phyloP scores from a whole-genome alignment of 2,888 invertebrate species.

The Fragum whitleyi region DNA sequence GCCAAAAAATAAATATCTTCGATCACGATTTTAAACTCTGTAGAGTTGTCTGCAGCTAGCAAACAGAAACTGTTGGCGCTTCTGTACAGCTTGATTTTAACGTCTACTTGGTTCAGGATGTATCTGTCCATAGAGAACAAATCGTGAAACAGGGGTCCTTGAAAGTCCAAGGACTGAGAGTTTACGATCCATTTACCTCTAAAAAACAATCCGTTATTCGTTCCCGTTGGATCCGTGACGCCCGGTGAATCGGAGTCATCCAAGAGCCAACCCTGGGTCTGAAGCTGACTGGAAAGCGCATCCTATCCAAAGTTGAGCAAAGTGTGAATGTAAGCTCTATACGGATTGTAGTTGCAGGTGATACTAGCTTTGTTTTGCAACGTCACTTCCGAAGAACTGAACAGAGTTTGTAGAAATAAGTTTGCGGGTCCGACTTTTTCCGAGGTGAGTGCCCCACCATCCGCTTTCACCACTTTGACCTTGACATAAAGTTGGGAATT shows the following conservation, averaged over 20 bases:
- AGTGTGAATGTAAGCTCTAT: constrained; percentile 53
- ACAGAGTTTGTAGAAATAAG: constrained; percentile 52
- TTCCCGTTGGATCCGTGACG: constrained; percentile 34
- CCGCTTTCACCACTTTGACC: constrained; percentile 37
- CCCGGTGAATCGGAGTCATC: constrained; percentile 42
- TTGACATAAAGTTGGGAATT: constrained; percentile 30
- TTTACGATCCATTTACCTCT: constrained; percentile 15
- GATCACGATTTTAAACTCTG: constrained; percentile 32
- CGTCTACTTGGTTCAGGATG: constrained; percentile 41
- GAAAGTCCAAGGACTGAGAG: constrained; percentile 44
- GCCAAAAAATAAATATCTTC: constrained; percentile 36
- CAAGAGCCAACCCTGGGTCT: constrained; percentile 38
- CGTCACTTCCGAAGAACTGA: constrained; percentile 50
- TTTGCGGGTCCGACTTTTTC: constrained; percentile 57
- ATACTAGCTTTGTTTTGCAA: constrained; percentile 49
- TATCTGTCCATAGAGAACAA: constrained; percentile 34
- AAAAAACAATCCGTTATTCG: constrained; percentile 35
- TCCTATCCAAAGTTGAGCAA: constrained; percentile 44
- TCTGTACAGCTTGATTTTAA: constrained; percentile 36
- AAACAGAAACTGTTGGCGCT: constrained; percentile 20
- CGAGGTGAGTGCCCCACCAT: constrained; percentile 22
- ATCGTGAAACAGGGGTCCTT: constrained; percentile 51
- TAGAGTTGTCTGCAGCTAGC: constrained; percentile 3
- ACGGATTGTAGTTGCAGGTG: constrained; percentile 52
- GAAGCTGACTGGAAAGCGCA: constrained; percentile 37